Evolutionary conservation across 1,140 invertebrate species (phyloP).

Genomic region (Aphaenogaster ashmeadi): DNA sequence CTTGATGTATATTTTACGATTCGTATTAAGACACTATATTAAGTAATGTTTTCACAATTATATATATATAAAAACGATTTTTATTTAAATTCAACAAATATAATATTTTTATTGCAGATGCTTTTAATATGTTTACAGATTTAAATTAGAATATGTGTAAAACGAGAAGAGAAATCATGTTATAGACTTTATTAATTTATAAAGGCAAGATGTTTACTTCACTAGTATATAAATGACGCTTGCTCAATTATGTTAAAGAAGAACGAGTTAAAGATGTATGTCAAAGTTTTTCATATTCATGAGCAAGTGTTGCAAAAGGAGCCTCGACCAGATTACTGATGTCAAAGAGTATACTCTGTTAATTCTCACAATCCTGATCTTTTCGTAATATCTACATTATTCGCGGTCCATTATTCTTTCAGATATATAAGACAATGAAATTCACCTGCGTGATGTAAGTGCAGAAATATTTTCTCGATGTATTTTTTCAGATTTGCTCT

Average conservation of each 20-base stretch:
- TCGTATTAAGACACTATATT: neutral
- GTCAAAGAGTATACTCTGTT: constrained; percentile 81
- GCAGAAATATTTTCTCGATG: neutral
- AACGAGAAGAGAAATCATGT: neutral
- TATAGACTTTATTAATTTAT: neutral
- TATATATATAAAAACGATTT: neutral
- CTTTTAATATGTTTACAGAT: neutral
- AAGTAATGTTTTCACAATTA: neutral
- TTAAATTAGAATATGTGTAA: neutral
- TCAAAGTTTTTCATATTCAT: constrained; percentile 78
- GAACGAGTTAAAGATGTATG: constrained; percentile 32
- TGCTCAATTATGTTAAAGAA: constrained; percentile 20
- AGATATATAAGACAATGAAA: neutral
- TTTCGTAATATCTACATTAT: constrained; percentile 23
- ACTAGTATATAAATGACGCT: neutral
- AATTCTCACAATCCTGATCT: constrained; percentile 54
- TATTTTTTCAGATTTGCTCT: too few species aligned
- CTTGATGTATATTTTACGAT: neutral
- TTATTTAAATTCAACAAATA: neutral
- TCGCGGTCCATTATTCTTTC: neutral
- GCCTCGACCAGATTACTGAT: constrained; percentile 80
- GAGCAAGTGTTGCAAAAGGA: constrained; percentile 68
- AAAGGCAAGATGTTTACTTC: neutral
- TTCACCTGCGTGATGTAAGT: neutral
- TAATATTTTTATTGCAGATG: neutral